Evolutionary conservation across 2,797 vertebrate species (phyloP).

Genomic region (Rhabdophis nuchalis): DNA sequence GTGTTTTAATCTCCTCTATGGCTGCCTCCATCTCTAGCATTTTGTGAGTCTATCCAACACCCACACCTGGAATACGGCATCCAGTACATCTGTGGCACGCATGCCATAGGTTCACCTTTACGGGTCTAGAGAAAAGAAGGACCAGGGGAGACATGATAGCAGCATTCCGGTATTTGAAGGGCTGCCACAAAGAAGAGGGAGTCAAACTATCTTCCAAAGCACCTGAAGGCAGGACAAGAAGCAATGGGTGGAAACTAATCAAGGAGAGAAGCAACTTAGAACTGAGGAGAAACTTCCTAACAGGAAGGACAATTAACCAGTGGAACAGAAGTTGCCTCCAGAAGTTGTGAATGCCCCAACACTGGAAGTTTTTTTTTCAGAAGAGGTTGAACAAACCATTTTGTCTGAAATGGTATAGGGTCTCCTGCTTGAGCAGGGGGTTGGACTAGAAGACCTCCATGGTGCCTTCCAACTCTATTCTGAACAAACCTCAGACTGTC

Average conservation of each 20-base stretch:
- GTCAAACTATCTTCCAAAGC: not conserved
- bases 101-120: no score
- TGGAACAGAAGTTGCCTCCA: no score
- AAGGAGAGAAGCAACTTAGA: no score
- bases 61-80: no score
- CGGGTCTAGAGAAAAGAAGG: no score
- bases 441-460: not conserved
- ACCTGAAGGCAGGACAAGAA: not conserved
- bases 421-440: not conserved
- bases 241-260: not conserved
- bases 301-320: no score
- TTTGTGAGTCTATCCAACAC: not conserved
- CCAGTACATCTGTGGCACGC: no score
- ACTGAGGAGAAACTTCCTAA: no score
- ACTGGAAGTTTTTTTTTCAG: no score
- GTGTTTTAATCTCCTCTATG: not conserved
- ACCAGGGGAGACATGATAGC: not conserved
- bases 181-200: not conserved
- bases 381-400: no score
- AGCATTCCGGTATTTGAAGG: not conserved
- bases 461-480: not conserved
- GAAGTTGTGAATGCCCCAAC: no score
- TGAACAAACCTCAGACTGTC: not conserved
- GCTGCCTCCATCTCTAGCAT: not conserved
- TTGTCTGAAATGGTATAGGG: not conserved